These are phyloP conservation scores for Galerucella nymphaeae DNA, from an alignment of 2,888 invertebrate species.

Conservation along the genomic window DNA sequence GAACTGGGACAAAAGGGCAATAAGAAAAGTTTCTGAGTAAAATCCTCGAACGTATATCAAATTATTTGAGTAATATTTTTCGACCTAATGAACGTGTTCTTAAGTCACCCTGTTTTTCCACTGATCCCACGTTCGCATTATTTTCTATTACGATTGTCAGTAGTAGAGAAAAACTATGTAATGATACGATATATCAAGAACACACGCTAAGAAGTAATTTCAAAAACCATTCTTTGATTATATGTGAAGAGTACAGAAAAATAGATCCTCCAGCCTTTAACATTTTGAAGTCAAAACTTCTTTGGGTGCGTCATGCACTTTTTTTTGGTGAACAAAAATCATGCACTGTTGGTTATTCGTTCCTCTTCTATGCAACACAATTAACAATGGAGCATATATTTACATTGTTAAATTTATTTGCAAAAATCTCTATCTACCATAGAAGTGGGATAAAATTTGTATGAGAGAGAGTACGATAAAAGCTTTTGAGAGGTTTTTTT, in stretches of 20 bases:
- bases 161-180: conserved; percentile 19
- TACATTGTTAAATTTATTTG: too few relatives aligned
- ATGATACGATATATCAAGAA: conserved; percentile 4
- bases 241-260: background rate
- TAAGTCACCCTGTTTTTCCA: conserved; percentile 31
- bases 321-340: too few relatives aligned
- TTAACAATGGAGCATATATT: too few relatives aligned
- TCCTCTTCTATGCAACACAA: too few relatives aligned
- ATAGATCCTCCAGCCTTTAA: too few relatives aligned
- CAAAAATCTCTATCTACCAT: too few relatives aligned
- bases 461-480: too few relatives aligned
- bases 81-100: conserved; percentile 37
- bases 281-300: too few relatives aligned
- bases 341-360: too few relatives aligned
- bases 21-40: conserved; percentile 25
- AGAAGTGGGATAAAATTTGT: too few relatives aligned
- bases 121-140: conserved; percentile 24
- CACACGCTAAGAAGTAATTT: background rate
- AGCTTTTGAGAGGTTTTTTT: too few relatives aligned
- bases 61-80: conserved; percentile 31
- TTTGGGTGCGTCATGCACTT: too few relatives aligned
- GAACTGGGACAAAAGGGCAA: conserved; percentile 20
- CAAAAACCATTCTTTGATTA: background rate
- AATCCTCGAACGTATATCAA: conserved; percentile 32
- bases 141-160: conserved; percentile 31